phyloP scores from a whole-genome alignment of 2,113 vertebrate species.

The Vidua chalybeata region DNA sequence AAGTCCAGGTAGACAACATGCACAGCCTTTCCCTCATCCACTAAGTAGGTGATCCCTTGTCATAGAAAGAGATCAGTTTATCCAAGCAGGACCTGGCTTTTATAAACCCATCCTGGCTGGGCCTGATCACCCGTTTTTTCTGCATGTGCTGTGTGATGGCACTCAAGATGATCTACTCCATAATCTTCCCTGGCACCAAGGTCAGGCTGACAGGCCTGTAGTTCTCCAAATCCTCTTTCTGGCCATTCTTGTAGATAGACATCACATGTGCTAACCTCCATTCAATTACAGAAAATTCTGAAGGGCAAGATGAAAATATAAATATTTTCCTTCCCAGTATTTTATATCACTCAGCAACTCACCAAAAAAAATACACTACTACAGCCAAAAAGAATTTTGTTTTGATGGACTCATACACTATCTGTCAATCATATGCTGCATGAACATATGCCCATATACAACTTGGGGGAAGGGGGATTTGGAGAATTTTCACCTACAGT shows the following conservation, averaged over 20 bases:
- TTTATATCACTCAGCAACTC: background rate
- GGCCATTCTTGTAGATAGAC: background rate
- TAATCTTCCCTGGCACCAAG: background rate
- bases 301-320: background rate
- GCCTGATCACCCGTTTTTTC: background rate
- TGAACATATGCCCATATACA: background rate
- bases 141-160: background rate
- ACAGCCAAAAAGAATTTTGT: background rate
- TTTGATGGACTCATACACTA: background rate
- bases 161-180: background rate
- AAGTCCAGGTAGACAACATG: background rate
- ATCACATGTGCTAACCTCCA: background rate
- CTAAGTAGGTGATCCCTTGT: background rate
- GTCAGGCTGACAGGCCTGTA: background rate
- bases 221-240: background rate
- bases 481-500: background rate
- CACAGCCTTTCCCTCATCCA: background rate
- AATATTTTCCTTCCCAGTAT: background rate
- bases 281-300: background rate
- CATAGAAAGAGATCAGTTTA: background rate
- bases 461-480: background rate
- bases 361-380: background rate
- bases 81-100: background rate
- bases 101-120: background rate
- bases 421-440: background rate